Evolutionary conservation across 2,113 vertebrate species (phyloP).

Genomic region (Thamnaconus septentrionalis): DNA sequence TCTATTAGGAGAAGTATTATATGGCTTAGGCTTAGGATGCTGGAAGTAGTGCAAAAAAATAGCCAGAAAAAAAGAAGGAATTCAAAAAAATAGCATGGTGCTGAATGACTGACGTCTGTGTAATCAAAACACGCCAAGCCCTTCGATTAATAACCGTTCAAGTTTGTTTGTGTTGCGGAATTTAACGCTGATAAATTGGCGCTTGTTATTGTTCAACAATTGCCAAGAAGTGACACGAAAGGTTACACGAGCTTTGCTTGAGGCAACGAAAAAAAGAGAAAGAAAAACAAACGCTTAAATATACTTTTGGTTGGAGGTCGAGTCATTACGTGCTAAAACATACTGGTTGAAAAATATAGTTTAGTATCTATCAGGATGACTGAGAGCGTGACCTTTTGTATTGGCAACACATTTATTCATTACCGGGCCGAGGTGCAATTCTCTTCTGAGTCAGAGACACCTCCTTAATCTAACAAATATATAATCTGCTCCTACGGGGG

Average conservation of each 20-base stretch:
- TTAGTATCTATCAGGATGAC: constrained; percentile 26
- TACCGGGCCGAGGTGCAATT: constrained; percentile 47
- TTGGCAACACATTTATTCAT: constrained; percentile 41
- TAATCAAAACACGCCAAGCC: constrained; percentile 28
- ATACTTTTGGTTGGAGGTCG: background rate
- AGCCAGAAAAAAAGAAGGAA: background rate
- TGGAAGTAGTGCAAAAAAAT: too few relatives aligned
- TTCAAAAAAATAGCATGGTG: constrained; percentile 12
- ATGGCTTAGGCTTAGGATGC: too few relatives aligned
- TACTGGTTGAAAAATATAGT: constrained; percentile 7
- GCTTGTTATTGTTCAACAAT: too few relatives aligned
- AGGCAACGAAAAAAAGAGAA: too few relatives aligned
- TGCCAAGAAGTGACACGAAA: too few relatives aligned
- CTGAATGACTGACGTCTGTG: constrained; percentile 35
- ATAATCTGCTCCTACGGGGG: constrained; percentile 46
- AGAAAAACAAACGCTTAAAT: background rate
- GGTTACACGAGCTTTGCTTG: too few relatives aligned
- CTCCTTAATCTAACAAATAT: constrained; percentile 56
- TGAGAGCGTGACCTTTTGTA: constrained; percentile 47
- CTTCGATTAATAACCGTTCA: background rate
- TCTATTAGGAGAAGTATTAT: background rate
- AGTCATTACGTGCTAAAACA: constrained; percentile 12
- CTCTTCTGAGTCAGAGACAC: constrained; percentile 39
- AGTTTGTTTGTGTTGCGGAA: too few relatives aligned
- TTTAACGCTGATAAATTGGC: too few relatives aligned